These are phyloP conservation scores for Hypocryptadius cinnamomeus DNA, from an alignment of 2,113 vertebrate genomes.

Conservation along the genomic window DNA sequence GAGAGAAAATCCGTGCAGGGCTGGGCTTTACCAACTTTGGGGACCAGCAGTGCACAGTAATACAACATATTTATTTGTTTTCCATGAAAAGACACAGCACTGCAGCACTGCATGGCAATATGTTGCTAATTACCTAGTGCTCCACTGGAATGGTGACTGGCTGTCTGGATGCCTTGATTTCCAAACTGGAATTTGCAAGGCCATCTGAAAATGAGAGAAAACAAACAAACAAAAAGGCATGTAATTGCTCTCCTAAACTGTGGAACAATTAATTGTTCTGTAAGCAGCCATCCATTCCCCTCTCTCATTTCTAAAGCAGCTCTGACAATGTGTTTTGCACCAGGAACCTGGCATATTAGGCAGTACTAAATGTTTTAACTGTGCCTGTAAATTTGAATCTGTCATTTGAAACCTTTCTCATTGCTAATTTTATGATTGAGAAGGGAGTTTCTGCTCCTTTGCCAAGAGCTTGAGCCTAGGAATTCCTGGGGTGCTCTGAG, in stretches of 20 bases:
- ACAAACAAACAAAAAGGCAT: background rate
- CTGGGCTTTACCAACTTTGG: slow-evolving; percentile 11
- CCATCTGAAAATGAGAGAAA: background rate
- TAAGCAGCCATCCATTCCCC: background rate
- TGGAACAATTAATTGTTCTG: background rate
- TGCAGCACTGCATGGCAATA: background rate
- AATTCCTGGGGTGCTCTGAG: background rate
- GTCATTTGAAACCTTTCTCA: background rate
- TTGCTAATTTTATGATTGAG: background rate
- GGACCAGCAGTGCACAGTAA: background rate
- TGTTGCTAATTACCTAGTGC: background rate
- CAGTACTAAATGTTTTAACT: background rate
- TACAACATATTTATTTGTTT: background rate
- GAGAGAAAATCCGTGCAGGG: background rate
- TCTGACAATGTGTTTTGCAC: background rate
- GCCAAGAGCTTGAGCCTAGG: background rate
- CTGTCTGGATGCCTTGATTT: background rate
- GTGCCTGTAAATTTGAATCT: background rate
- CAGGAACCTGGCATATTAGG: background rate
- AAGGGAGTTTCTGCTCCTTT: background rate
- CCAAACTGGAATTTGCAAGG: background rate
- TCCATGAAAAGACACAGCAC: background rate
- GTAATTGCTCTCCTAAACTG: background rate
- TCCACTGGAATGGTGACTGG: background rate
- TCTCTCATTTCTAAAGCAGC: background rate